These are phyloP conservation scores for Pelmatolapia mariae DNA, from an alignment of 2,113 vertebrate genomes.

Conservation along the genomic window DNA sequence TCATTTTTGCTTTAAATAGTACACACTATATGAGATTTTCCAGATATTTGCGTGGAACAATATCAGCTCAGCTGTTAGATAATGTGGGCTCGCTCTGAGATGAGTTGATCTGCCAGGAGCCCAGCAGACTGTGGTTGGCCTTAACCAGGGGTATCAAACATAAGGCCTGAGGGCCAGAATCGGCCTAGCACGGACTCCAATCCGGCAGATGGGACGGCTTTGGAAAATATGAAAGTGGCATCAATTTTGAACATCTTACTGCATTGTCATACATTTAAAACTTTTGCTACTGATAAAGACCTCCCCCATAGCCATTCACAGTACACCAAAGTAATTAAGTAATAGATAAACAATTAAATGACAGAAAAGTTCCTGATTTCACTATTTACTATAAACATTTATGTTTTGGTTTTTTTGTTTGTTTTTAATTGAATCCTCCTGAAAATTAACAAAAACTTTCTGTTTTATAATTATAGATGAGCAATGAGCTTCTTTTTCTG, in stretches of 20 bases:
- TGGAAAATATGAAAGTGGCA: not conserved
- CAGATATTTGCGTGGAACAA: not conserved
- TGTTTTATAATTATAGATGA: not conserved
- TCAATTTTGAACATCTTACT: not conserved
- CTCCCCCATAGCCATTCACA: not conserved
- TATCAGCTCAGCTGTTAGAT: not conserved
- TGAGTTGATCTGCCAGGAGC: not conserved
- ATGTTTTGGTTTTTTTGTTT: not conserved
- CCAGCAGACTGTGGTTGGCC: not conserved
- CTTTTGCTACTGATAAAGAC: not conserved
- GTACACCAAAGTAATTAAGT: not conserved
- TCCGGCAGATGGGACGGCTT: rapidly evolving
- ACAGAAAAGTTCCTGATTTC: not conserved
- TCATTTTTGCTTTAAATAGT: not conserved
- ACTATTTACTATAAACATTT: not conserved
- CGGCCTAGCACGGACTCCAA: not conserved
- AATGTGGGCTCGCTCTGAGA: not conserved
- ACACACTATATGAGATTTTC: not conserved
- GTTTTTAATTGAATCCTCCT: not conserved
- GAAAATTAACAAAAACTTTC: not conserved
- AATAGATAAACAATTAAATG: not conserved
- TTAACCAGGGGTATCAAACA: not conserved
- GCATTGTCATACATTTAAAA: not conserved
- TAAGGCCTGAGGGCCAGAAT: not conserved
- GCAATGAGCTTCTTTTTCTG: not conserved